Evolutionary conservation across 2,797 vertebrate species (phyloP), one percentile per base, ranked within the genome.

Genomic region (Neosilurus mollespiculum): DNA sequence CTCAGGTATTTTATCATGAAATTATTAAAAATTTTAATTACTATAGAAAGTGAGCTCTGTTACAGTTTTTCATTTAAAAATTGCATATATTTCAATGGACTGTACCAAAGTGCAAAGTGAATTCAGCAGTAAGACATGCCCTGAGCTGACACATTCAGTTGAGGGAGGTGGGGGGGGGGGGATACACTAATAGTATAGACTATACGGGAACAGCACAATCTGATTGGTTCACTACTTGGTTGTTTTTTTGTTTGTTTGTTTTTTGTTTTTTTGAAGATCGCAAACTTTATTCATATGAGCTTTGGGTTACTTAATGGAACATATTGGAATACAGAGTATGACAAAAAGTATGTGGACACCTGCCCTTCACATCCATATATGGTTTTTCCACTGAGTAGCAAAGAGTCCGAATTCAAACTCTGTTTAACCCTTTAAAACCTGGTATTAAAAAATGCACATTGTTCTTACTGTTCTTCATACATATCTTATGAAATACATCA

Each of bases 81-180:
- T 80, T 77, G 73, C 65, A 84, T 61, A 67, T 37, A 77, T 88
- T 88, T 87, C 83, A 87, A 86, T 86, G 85, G 82, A 86, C 88
- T 88, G 88, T 88, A 88, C 86, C 88, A 71, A 88, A 88, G 86
- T 88, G 88, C 88, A 88, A 88, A 88, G 84, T 24, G 22, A 66
- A 81, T 78, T 53, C 51, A 37, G 76, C 14, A 78, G 10, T 64
- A 51, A 64, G 77, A 78, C 72, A 61, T 7, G 3, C 58, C 7
- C 2, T 7, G 58, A 61, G 14, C 18, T 43, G 37, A 6, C 8
- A 43, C 43, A 43, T 43, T 43, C 43, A 4, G n/a, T n/a, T n/a
- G n/a, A n/a, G n/a, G n/a, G n/a, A n/a, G n/a, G 30, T 30, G 30
- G 1, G 43, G 0, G 4, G 43, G 43, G 8, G 43, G 4, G 43